Conservation (phyloP, 2,797 vertebrate species). For the Arnoldichthys spilopterus region DNA sequence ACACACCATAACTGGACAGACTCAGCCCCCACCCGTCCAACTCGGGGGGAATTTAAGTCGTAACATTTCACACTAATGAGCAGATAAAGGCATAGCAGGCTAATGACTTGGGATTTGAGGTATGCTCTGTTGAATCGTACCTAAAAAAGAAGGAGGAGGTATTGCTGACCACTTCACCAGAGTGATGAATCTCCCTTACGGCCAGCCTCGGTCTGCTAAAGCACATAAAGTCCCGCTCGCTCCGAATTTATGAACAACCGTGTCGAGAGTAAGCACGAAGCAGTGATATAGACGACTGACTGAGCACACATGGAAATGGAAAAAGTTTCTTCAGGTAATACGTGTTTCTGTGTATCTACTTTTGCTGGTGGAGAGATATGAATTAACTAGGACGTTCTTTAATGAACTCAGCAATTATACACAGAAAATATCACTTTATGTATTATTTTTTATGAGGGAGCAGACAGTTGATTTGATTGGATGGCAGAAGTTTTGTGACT, state of each 20-base stretch:
- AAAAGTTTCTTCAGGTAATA: not conserved
- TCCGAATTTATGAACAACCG: not conserved
- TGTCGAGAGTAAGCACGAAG: not conserved
- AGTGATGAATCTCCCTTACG: not conserved
- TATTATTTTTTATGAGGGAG: too few species aligned
- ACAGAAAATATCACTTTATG: too few species aligned
- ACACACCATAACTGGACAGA: conserved; percentile 71
- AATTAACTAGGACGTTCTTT: not conserved
- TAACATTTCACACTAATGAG: conserved; percentile 71
- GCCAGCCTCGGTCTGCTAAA: conserved; percentile 10
- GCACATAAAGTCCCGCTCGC: not conserved
- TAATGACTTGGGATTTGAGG: conserved; percentile 70
- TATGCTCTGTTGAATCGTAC: conserved; percentile 56
- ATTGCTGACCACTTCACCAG: not conserved
- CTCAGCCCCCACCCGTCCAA: conserved; percentile 18
- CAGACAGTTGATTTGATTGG: too few species aligned
- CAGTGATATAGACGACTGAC: not conserved
- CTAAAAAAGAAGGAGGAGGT: not conserved
- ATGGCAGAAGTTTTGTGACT: too few species aligned
- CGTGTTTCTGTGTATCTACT: not conserved
- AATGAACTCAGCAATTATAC: too few species aligned
- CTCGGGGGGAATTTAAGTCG: conserved; percentile 57
- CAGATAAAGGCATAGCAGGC: conserved; percentile 61
- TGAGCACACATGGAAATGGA: not conserved
- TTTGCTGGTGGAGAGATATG: not conserved